Evolutionary conservation across 2,113 vertebrate genomes (phyloP), one percentile per base, ranked within the genome.

Genomic region (Melanocharis versteri): DNA sequence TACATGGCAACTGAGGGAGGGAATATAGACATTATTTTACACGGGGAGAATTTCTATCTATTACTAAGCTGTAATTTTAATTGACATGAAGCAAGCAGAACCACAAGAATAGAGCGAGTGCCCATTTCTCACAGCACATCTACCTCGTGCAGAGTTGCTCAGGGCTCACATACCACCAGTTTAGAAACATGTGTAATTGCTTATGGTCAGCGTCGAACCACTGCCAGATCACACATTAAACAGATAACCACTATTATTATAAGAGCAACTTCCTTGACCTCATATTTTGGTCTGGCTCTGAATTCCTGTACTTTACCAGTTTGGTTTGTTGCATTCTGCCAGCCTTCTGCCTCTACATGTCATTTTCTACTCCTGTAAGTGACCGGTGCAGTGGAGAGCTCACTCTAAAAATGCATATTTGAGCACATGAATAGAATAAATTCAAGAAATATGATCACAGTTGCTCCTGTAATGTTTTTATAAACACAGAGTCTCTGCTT

Each of bases 201-300:
- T 95, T 97, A 94, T 96, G 98, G 98, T 98, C 97, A 98, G 73
- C 83, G 16, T 94, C 40, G 2, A 84, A 79, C 93, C 95, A 86
- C 91, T 98, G 97, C 98, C 98, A 98, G 97, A 97, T 98, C 98
- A 98, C 97, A 98, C 98, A 98, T 98, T 98, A 98, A 98, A 98
- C 94, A 96, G 97, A 98, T 97, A 98, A 98, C 96, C 95, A 97
- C 96, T 98, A 90, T 97, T 97, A 98, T 98, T 98, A 98, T 96
- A 92, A 95, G 70, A 97, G 85, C 30, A 69, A 96, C 97, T 98
- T 98, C 94, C 93, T 97, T 98, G 97, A 98, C 97, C 97, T 98
- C 97, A 82, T 94, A 97, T 96, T 98, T 98, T 96, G 97, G 97
- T 97, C 95, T 98, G 97, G 97, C 97, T 97, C 93, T 3, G 77